Base-by-base conservation (phyloP, 1,140 invertebrate genomes). In the Lysiphlebus fabarum region DNA sequence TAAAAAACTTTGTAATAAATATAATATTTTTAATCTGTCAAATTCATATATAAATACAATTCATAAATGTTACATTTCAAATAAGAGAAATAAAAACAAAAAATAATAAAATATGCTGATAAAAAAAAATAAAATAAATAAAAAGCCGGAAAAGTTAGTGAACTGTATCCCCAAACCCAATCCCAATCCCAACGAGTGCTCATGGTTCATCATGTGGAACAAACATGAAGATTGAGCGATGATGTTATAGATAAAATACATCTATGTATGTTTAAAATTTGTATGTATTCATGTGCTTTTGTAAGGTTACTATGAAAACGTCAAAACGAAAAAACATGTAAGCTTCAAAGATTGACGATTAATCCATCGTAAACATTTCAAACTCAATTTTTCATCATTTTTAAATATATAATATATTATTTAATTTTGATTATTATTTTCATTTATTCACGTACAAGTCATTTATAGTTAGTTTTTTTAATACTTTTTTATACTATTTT, bases 311-410 rank as follows among this genome's bases (percentile, higher is more conserved):
- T 26, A 6, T 37, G 33, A 6, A 36, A n/a, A 12, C 34, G 10
- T n/a, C 4, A 36, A 36, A 34, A 10, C 33, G 12, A 34, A 34
- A 49, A 49, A 48, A 26, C 14, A 36, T 14, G 49, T 51, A 51
- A 51, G 36, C 49, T n/a, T 51, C 12, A 38, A 51, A 51, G 36
- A 51, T 37, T 1, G 49, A 36, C 36, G 10, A 36, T 51, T 51
- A 51, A 51, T 51, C 49, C 49, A 33, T 34, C 48, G 17, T 4
- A 26, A 26, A 26, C 17, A 26, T 1, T 26, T 1, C 17, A 26
- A 26, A 26, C 17, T 51, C 33, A 9, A n/a, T 10, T 34, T 49
- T 51, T 14, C 43, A 45, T 45, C 43, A 0, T 45, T n/a, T 5
- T 7, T 9, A 9, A 9, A 9, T 45, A 9, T 45, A 9, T 45